phyloP scores from a whole-genome alignment of 2,888 invertebrate genomes.

The Spodoptera littoralis region DNA sequence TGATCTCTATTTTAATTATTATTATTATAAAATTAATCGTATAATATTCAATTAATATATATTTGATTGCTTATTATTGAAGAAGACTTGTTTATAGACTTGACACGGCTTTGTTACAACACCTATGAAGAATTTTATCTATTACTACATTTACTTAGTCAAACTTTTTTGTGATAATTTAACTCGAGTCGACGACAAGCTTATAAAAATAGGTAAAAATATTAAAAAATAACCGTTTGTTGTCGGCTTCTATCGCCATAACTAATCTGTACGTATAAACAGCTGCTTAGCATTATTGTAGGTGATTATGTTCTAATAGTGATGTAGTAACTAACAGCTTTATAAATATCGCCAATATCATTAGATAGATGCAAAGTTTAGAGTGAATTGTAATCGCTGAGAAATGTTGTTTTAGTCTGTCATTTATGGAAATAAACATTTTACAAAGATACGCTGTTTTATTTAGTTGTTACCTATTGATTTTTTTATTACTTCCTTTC shows the following conservation, averaged over 20 bases:
- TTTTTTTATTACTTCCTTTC: too few species aligned
- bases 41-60: conserved; percentile 25
- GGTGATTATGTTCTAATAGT: conserved; percentile 50
- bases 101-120: conserved; percentile 29
- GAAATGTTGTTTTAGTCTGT: conserved; percentile 81
- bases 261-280: conserved; percentile 44
- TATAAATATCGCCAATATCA: conserved; percentile 75
- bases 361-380: conserved; percentile 69
- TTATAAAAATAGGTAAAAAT: conserved; percentile 27
- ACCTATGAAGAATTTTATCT: conserved; percentile 17
- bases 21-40: conserved; percentile 18
- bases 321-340: conserved; percentile 65
- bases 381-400: conserved; percentile 77
- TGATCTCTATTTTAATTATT: conserved; percentile 47
- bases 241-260: conserved; percentile 48
- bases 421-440: conserved; percentile 82
- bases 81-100: conserved; percentile 28
- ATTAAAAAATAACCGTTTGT: conserved; percentile 31
- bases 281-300: conserved; percentile 54
- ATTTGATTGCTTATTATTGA: conserved; percentile 27
- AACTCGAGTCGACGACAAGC: conserved; percentile 29
- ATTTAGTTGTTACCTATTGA: conserved; percentile 12
- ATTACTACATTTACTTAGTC: conserved; percentile 33
- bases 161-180: conserved; percentile 49
- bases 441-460: conserved; percentile 68